A percentile compares a stretch with the other conserved stretches of the same genome.
These are phyloP conservation scores for Patella depressa DNA, from an alignment of 2,888 invertebrate species.

Conservation along the genomic window DNA sequence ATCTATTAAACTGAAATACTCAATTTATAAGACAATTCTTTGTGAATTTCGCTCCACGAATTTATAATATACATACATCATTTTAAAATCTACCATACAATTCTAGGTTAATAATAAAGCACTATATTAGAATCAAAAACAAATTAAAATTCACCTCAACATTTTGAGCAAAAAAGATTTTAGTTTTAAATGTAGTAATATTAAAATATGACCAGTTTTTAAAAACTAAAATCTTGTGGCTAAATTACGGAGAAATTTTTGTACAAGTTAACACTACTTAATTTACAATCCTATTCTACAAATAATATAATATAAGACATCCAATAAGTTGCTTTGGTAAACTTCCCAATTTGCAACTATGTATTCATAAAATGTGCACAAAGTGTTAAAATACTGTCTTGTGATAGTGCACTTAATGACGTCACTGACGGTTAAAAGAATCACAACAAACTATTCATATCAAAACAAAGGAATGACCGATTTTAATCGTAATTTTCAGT, in stretches of 20 bases:
- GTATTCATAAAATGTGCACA: neutral
- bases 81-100: slow-evolving; percentile 8
- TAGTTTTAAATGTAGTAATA: neutral
- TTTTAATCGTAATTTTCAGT: neutral
- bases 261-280: neutral
- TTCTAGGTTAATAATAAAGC: neutral
- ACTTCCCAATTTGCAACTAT: neutral
- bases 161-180: neutral
- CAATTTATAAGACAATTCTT: too few relatives aligned
- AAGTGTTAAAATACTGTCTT: neutral
- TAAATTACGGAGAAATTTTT: neutral
- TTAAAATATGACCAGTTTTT: neutral
- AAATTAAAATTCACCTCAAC: slow-evolving; percentile 1
- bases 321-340: neutral
- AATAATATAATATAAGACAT: neutral
- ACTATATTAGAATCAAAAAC: slow-evolving; percentile 10
- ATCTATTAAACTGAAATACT: too few relatives aligned
- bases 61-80: neutral
- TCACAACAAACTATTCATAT: slow-evolving; percentile 1
- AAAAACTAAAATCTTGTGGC: slow-evolving; percentile 9
- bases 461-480: neutral
- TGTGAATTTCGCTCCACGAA: slow-evolving; percentile 1
- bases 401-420: neutral
- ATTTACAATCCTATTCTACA: slow-evolving; percentile 6
- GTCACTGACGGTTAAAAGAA: neutral